Evolutionary conservation across 2,113 vertebrate species (phyloP).

Genomic region (Aegithalos caudatus): DNA sequence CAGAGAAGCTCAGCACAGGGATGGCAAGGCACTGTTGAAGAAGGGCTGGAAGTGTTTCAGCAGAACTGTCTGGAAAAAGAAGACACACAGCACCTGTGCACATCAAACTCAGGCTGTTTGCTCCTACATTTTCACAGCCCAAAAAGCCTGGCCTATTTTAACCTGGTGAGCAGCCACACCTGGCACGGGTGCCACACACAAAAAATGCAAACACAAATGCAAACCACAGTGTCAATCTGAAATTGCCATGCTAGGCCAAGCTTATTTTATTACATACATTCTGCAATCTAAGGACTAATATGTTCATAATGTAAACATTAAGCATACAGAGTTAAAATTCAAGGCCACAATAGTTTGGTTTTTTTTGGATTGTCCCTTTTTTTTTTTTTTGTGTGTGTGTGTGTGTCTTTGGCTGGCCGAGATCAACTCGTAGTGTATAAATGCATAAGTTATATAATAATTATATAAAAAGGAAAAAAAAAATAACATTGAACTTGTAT

Average conservation of each 20-base stretch:
- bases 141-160: background rate
- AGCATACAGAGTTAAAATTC: constrained; percentile 87
- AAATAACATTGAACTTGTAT: constrained; percentile 83
- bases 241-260: constrained; percentile 83
- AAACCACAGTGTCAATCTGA: constrained; percentile 69
- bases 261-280: constrained; percentile 86
- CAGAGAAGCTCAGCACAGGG: background rate
- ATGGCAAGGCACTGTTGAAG: background rate
- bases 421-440: constrained; percentile 98
- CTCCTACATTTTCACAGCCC: background rate
- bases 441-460: constrained; percentile 96
- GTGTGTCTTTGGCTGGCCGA: constrained; percentile 86
- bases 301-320: constrained; percentile 89
- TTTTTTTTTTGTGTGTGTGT: background rate
- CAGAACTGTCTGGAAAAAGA: background rate
- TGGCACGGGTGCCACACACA: background rate
- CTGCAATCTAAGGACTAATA: constrained; percentile 84
- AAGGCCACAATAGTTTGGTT: constrained; percentile 80
- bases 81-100: background rate
- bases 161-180: background rate
- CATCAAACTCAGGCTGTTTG: background rate
- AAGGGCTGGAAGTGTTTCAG: background rate
- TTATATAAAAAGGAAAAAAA: constrained; percentile 84
- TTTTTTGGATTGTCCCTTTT: constrained; percentile 71
- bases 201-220: constrained; percentile 61